These are phyloP conservation scores for Siphonodentalium dalli DNA, from an alignment of 2,888 invertebrate species.

Conservation along the genomic window DNA sequence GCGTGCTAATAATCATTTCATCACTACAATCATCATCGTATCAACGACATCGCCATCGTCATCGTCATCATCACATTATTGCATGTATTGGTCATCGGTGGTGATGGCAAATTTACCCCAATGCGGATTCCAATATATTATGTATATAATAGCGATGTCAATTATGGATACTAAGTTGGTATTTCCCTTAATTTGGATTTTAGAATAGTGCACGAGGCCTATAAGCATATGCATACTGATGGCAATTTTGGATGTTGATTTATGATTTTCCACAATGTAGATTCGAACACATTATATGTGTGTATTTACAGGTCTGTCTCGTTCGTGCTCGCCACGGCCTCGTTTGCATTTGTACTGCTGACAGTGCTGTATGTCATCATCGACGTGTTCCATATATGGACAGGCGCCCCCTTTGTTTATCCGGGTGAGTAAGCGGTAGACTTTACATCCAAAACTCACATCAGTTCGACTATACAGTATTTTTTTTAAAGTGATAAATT, in stretches of 20 bases:
- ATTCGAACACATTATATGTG: not conserved
- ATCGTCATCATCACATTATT: too few species aligned
- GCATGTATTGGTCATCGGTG: too few species aligned
- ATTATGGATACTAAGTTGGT: too few species aligned
- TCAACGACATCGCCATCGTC: too few species aligned
- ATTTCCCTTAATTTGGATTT: too few species aligned
- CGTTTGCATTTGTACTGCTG: slow-evolving; percentile 49
- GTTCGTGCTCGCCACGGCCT: slow-evolving; percentile 44
- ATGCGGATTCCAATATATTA: too few species aligned
- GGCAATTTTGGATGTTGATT: not conserved
- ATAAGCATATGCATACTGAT: too few species aligned
- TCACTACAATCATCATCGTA: too few species aligned
- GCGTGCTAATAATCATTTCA: too few species aligned
- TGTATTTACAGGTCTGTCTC: slow-evolving; percentile 50
- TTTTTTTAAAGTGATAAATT: not conserved
- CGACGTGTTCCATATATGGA: slow-evolving; percentile 51
- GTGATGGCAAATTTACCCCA: too few species aligned
- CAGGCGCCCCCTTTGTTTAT: slow-evolving; percentile 57
- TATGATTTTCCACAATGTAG: not conserved
- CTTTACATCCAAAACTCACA: not conserved
- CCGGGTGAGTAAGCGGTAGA: slow-evolving; percentile 41
- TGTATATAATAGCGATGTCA: too few species aligned
- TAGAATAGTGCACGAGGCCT: too few species aligned
- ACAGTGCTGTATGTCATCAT: slow-evolving; percentile 46
- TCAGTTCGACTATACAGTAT: not conserved